Base-by-base conservation (phyloP, 2,888 invertebrate genomes). In the Erebia aethiops region DNA sequence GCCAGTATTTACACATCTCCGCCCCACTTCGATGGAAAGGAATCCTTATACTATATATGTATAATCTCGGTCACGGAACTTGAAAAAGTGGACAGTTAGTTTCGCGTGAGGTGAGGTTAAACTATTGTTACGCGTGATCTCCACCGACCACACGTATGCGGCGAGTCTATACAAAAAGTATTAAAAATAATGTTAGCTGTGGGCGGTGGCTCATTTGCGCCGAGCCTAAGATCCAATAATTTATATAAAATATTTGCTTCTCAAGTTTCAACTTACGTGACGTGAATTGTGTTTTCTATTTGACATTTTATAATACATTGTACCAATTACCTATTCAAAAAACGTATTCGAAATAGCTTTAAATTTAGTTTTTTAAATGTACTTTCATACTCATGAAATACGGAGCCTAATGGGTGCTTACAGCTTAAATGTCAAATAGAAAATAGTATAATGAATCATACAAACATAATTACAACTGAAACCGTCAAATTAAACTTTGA, bases 401-500 rank as follows among this genome's bases (percentile, higher is more conserved):
- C 14, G 26, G 26, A 13, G 14, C 26, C 13, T 26, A 7, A 26
- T 18, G 57, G 7, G 26, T 26, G 57, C 5, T 35, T 35, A 7
- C 35, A 7, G 35, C 35, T 35, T 35, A 2, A 35, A 35, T 35
- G 14, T 26, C 26, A 58, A 35, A 58, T 7, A 14, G 26, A 14
- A 58, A 26, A n/a, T 58, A 58, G 8, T 35, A 14, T 58, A 35
- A n/a, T 35, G 26, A 1, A 58, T 14, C 8, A 14, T 35, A 58
- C 14, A 52, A 18, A 58, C 14, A 58, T 35, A 26, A 16, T 41
- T 16, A 41, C 16, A 14, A 21, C 21, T 57, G 57, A 57, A 10
- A 43, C 41, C 60, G 60, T 60, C 60, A 60, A 41, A 60, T 60
- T 60, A 16, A 60, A 60, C 60, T 10, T 18, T 18, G 16, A 18